Percentiles rank a stretch among this genome's conserved stretches.
Conservation (phyloP, 2,113 vertebrate species). For the Junco hyemalis region DNA sequence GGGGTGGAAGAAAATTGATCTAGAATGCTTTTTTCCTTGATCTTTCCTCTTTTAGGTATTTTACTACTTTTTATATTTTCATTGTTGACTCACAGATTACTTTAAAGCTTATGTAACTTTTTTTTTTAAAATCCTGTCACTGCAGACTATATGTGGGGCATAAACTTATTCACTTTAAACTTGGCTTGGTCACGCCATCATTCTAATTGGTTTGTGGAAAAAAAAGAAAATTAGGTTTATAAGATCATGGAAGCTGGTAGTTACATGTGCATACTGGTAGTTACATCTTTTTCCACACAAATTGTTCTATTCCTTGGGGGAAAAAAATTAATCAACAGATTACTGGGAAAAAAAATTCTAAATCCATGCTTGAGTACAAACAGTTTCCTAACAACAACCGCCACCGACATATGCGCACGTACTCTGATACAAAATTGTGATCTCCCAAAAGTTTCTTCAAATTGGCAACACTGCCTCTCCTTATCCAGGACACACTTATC, state of each 20-base stretch:
- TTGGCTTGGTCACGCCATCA: neutral
- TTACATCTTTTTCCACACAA: neutral
- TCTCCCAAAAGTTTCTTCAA: neutral
- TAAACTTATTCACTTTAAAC: neutral
- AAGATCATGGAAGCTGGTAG: neutral
- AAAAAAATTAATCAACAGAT: conserved; percentile 29
- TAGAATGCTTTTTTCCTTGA: neutral
- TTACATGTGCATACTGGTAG: neutral
- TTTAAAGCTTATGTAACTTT: neutral
- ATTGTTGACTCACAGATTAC: neutral
- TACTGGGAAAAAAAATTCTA: neutral
- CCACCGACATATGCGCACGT: neutral
- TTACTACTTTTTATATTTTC: neutral
- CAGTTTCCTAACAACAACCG: neutral
- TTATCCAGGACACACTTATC: neutral
- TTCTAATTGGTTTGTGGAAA: neutral
- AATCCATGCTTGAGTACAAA: conserved; percentile 32
- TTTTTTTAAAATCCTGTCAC: neutral
- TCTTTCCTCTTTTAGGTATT: neutral
- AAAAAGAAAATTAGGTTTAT: neutral
- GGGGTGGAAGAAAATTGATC: neutral
- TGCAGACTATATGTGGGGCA: neutral
- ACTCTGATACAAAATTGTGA: neutral
- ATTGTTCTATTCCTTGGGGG: conserved; percentile 2
- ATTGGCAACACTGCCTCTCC: neutral